phyloP scores from a whole-genome alignment of 2,797 vertebrate species.

The Coilia nasus region DNA sequence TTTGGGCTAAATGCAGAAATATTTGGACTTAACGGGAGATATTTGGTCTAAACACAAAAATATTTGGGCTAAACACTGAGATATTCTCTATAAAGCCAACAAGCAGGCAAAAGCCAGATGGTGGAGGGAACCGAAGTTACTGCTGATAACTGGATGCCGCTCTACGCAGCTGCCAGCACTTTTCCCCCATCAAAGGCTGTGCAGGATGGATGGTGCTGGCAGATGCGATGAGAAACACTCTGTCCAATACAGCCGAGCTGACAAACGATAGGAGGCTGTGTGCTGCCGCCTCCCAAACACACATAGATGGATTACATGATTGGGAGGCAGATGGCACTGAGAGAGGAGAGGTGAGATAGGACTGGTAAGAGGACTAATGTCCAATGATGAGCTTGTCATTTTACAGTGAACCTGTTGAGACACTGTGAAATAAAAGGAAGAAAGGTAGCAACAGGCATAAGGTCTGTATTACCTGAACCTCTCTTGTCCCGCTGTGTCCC shows the following conservation, averaged over 20 bases:
- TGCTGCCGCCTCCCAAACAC: not conserved
- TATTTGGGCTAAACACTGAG: too few relatives aligned
- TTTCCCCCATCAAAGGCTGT: not conserved
- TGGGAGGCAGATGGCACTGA: not conserved
- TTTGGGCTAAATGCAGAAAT: too few relatives aligned
- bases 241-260: not conserved
- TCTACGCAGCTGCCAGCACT: not conserved
- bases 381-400: not conserved
- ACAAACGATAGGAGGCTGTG: not conserved
- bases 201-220: not conserved
- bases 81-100: not conserved
- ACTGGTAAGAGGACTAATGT: not conserved
- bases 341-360: not conserved
- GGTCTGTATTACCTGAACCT: conserved; percentile 80
- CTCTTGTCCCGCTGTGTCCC: conserved; percentile 94
- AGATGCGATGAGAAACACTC: not conserved
- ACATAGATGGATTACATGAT: not conserved
- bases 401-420: not conserved
- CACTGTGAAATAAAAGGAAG: not conserved
- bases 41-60: too few relatives aligned
- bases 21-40: too few relatives aligned
- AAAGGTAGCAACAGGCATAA: not conserved
- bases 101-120: not conserved
- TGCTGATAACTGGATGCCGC: not conserved
- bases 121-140: not conserved